Percentiles rank a stretch among this genome's conserved stretches.
Evolutionary conservation across 2,113 vertebrate species (phyloP).

Genomic region (Circaetus cinerascens): DNA sequence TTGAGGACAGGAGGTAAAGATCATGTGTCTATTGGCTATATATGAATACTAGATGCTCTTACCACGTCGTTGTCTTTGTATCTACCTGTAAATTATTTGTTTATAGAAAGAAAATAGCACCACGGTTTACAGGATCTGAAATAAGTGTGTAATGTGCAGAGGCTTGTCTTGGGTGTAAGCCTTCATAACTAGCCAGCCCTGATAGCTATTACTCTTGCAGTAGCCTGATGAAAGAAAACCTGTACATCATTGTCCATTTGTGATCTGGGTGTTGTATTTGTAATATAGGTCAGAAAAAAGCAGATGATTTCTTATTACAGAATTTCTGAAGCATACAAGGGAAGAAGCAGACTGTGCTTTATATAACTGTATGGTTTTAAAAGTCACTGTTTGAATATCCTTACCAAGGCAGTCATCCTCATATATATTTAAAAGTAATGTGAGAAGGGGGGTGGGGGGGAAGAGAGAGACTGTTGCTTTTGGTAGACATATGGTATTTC

Average conservation of each 20-base stretch:
- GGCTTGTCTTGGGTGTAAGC: neutral
- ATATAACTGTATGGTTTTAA: neutral
- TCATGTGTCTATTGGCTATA: neutral
- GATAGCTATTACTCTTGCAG: neutral
- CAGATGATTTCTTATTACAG: neutral
- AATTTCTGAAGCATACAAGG: neutral
- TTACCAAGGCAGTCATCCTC: neutral
- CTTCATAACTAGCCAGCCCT: neutral
- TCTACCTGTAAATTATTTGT: neutral
- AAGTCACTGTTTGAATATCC: neutral
- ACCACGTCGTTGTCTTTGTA: neutral
- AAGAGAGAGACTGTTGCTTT: neutral
- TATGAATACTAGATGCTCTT: neutral
- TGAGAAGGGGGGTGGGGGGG: neutral
- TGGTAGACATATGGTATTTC: neutral
- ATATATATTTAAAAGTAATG: neutral
- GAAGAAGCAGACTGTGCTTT: neutral
- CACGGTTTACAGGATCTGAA: neutral
- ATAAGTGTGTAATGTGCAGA: neutral
- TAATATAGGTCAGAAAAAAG: neutral
- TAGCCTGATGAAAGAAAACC: neutral
- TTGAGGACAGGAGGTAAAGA: neutral
- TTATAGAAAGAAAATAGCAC: neutral
- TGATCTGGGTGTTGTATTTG: neutral
- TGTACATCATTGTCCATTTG: neutral